These are phyloP conservation scores for Patella caerulea DNA, from an alignment of 2,888 invertebrate species.

Conservation along the genomic window DNA sequence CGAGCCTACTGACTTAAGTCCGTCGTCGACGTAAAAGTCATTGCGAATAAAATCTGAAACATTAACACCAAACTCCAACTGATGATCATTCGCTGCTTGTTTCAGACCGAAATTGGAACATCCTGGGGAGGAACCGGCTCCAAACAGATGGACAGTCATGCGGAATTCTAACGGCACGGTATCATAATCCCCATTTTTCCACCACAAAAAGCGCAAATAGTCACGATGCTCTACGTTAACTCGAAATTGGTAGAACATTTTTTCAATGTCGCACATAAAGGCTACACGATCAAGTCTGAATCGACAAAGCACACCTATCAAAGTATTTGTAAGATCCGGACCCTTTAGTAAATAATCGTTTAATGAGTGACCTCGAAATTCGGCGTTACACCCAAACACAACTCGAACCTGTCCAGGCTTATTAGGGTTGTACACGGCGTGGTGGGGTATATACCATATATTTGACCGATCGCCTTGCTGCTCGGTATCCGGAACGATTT, in stretches of 20 bases:
- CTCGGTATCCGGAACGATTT: not conserved
- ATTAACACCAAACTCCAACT: conserved; percentile 26
- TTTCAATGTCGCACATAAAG: conserved; percentile 36
- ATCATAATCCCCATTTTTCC: conserved; percentile 16
- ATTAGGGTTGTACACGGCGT: not conserved
- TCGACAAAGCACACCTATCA: conserved; percentile 36
- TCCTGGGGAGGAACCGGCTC: conserved; percentile 37
- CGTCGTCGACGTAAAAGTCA: conserved; percentile 46
- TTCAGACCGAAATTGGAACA: conserved; percentile 37
- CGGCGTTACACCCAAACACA: conserved; percentile 41
- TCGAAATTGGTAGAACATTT: conserved; percentile 33
- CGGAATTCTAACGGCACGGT: conserved; percentile 24
- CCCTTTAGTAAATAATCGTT: conserved; percentile 35
- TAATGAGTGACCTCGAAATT: conserved; percentile 17
- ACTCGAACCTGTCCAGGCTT: conserved; percentile 16
- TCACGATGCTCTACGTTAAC: conserved; percentile 27
- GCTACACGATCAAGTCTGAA: conserved; percentile 33
- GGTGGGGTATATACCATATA: conserved; percentile 23
- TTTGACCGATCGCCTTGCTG: not conserved
- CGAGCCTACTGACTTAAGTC: conserved; percentile 15
- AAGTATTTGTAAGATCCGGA: conserved; percentile 34
- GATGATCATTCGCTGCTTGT: conserved; percentile 21
- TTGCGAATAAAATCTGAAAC: conserved; percentile 30
- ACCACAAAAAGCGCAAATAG: conserved; percentile 36
- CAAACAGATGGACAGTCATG: conserved; percentile 39